Evolutionary conservation across 2,888 invertebrate species (phyloP).

Genomic region (Parnassius mnemosyne): DNA sequence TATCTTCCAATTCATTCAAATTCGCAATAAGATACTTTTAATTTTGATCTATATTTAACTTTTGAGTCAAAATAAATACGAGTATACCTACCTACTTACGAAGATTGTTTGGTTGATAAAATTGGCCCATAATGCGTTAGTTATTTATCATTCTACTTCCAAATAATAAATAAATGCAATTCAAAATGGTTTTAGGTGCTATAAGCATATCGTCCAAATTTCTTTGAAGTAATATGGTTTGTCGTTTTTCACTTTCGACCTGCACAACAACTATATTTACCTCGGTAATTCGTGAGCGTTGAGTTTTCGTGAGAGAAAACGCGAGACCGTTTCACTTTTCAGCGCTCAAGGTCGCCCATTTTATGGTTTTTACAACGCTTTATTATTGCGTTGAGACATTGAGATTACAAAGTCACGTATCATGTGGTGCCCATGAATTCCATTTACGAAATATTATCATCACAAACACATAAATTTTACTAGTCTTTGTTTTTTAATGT

Average conservation of each 20-base stretch:
- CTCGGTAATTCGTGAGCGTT: neutral
- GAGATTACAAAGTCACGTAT: slow-evolving; percentile 18
- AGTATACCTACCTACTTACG: too few relatives aligned
- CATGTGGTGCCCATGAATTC: slow-evolving; percentile 1
- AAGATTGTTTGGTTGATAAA: too few relatives aligned
- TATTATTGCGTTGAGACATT: slow-evolving; percentile 10
- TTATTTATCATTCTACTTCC: too few relatives aligned
- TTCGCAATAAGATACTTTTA: too few relatives aligned
- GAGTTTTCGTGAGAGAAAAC: slow-evolving; percentile 17
- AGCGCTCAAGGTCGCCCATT: slow-evolving; percentile 24
- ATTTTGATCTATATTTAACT: too few relatives aligned
- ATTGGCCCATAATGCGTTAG: neutral
- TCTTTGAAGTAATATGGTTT: neutral
- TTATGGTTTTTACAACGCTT: slow-evolving; percentile 4
- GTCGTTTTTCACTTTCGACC: slow-evolving; percentile 4
- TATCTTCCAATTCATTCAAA: too few relatives aligned
- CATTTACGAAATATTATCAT: neutral
- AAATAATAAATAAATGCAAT: neutral
- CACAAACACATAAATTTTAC: too few relatives aligned
- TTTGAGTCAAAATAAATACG: too few relatives aligned
- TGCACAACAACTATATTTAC: slow-evolving; percentile 20
- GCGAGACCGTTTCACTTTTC: slow-evolving; percentile 19
- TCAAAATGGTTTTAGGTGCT: neutral
- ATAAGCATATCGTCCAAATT: neutral
- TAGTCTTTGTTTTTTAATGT: too few relatives aligned